Conservation (phyloP, 2,797 vertebrate genomes). For the Psittacula derbiana region DNA sequence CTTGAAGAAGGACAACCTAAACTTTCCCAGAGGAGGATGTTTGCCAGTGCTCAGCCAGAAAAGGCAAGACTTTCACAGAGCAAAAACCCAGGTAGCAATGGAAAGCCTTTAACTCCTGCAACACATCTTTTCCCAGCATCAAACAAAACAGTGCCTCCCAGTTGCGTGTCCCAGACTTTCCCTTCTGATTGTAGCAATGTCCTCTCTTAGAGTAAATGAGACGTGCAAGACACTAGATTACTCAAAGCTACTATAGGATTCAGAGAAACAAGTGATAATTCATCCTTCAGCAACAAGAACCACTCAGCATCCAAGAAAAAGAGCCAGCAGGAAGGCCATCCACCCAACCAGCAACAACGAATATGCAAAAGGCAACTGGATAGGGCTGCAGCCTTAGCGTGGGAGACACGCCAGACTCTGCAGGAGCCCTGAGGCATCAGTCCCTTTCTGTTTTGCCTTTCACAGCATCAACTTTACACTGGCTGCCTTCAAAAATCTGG, state of each 20-base stretch:
- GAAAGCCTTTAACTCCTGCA: background rate
- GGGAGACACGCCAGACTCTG: background rate
- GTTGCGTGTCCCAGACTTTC: background rate
- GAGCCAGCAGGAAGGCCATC: background rate
- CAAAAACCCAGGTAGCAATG: background rate
- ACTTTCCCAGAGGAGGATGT: background rate
- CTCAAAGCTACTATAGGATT: background rate
- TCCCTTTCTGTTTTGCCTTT: background rate
- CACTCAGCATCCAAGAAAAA: background rate
- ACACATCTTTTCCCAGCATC: background rate
- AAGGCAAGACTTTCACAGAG: background rate
- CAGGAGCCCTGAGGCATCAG: background rate
- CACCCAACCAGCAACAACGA: background rate
- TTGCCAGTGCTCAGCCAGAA: background rate
- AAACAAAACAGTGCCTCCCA: background rate
- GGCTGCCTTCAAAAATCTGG: background rate
- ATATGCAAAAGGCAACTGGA: background rate
- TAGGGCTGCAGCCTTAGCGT: background rate
- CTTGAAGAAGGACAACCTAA: background rate
- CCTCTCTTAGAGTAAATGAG: background rate
- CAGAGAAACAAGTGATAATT: background rate
- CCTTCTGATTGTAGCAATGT: background rate
- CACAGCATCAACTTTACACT: background rate
- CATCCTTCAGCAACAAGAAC: background rate
- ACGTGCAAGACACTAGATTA: background rate